Conservation (phyloP, 37 sponge, comb jelly and placozoan genomes). For the Chondrilla cf. caribensis region DNA sequence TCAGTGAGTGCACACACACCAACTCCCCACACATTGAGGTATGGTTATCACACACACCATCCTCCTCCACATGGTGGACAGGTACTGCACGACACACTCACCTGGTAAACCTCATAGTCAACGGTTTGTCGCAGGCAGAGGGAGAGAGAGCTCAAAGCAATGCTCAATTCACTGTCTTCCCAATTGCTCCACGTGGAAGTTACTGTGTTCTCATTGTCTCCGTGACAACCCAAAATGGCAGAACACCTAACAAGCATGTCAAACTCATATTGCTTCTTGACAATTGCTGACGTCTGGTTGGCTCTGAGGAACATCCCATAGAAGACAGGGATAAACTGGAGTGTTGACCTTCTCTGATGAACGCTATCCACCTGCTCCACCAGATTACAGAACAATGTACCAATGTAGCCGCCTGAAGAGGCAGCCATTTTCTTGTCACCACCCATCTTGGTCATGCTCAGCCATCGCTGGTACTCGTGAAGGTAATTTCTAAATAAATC, state of each 20-base stretch:
- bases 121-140: background rate
- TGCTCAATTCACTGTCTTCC: no score
- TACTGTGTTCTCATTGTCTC: background rate
- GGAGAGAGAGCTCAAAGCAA: background rate
- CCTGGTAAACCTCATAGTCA: background rate
- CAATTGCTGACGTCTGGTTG: no score
- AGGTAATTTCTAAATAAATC: no score
- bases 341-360: background rate
- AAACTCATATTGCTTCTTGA: conserved; percentile 5
- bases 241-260: background rate
- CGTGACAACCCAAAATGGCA: background rate
- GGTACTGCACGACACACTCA: no score
- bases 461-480: no score
- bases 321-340: background rate
- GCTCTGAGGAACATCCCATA: background rate
- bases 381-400: background rate
- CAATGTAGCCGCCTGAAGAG: background rate
- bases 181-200: background rate
- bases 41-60: no score
- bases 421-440: no score
- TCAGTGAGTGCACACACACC: no score
- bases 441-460: no score
- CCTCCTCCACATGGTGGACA: no score
- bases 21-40: no score
- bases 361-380: background rate